phyloP scores from a whole-genome alignment of 2,113 vertebrate genomes.

The Pelmatolapia mariae region DNA sequence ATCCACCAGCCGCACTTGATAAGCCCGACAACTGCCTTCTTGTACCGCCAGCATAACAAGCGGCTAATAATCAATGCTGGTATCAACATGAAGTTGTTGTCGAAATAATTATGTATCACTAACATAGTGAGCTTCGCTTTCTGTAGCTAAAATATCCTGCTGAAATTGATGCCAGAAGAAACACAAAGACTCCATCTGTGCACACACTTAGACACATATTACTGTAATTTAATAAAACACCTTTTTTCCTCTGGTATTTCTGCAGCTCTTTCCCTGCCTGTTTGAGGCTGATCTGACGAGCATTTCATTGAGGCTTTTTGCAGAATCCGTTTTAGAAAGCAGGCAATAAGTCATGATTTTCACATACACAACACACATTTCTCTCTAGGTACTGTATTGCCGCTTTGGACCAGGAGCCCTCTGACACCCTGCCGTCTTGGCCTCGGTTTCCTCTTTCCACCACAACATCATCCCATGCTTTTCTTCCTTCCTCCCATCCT shows the following conservation, averaged over 20 bases:
- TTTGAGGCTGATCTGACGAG: background rate
- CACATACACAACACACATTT: background rate
- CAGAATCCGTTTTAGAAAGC: conserved; percentile 9
- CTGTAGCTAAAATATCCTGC: background rate
- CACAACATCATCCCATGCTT: conserved; percentile 8
- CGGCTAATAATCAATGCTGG: background rate
- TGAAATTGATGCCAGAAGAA: background rate
- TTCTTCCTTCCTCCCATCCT: conserved; percentile 7
- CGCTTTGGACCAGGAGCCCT: conserved; percentile 23
- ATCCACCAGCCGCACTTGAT: background rate
- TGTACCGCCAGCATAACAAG: background rate
- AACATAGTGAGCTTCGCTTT: background rate
- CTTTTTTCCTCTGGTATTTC: background rate
- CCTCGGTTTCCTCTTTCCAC: conserved; percentile 32
- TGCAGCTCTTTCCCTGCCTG: background rate
- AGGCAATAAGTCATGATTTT: conserved; percentile 11
- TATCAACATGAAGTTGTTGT: background rate
- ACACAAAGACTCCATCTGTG: background rate
- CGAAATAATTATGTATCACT: background rate
- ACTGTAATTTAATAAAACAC: background rate
- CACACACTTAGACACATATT: background rate
- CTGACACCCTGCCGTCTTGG: conserved; percentile 14
- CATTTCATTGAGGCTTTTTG: background rate
- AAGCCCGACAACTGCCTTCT: background rate
- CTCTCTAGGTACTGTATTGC: background rate